Evolutionary conservation across 2,797 vertebrate species (phyloP).

Genomic region (Enteromius argenteus): DNA sequence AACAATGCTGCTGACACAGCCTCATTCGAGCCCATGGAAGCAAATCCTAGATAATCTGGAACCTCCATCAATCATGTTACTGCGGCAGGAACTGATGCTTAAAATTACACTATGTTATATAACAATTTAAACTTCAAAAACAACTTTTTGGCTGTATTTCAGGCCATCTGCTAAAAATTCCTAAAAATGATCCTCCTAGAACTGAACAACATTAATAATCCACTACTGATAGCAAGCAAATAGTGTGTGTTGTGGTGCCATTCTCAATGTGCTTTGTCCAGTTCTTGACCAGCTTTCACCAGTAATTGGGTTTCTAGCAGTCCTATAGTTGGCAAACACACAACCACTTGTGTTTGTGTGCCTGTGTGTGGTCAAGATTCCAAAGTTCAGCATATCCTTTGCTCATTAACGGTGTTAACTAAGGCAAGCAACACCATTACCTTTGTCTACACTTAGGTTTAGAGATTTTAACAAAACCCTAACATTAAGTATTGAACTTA

Average conservation of each 20-base stretch:
- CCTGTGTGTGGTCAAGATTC: conserved; percentile 35
- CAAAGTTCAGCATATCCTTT: conserved; percentile 10
- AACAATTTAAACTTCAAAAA: conserved; percentile 1
- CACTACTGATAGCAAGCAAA: not conserved
- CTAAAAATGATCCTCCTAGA: not conserved
- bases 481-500: not conserved
- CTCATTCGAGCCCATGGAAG: not conserved
- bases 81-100: not conserved
- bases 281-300: not conserved
- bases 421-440: not conserved
- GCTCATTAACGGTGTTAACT: conserved; percentile 8
- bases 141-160: not conserved
- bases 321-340: conserved; percentile 5
- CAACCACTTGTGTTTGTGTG: conserved; percentile 25
- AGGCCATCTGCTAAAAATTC: not conserved
- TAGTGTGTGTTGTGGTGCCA: not conserved
- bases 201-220: not conserved
- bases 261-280: not conserved
- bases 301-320: conserved; percentile 12
- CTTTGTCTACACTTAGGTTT: not conserved
- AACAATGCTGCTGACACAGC: conserved; percentile 26
- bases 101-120: not conserved
- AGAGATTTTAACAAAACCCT: conserved; percentile 13
- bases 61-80: conserved; percentile 1
- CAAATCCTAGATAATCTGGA: not conserved